A percentile compares a stretch with the other conserved stretches of the same genome.
These are phyloP conservation scores for Pimephales promelas DNA, from an alignment of 2,113 vertebrate species.

Conservation along the genomic window DNA sequence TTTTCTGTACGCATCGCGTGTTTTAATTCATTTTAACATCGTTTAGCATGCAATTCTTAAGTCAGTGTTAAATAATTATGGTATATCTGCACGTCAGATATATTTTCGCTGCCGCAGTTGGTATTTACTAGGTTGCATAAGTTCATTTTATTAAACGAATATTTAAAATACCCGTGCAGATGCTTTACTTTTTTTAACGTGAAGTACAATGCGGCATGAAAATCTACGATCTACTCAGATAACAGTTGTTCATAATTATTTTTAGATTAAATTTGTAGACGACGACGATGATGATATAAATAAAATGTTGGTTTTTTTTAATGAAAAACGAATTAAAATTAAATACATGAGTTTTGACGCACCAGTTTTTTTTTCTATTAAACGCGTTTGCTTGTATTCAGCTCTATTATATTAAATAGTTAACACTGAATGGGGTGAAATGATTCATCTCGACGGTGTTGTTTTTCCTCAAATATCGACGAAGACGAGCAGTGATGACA, in stretches of 20 bases:
- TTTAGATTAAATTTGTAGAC: neutral
- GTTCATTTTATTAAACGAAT: neutral
- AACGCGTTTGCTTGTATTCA: constrained; percentile 22
- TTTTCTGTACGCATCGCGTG: neutral
- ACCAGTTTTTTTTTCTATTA: neutral
- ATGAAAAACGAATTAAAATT: neutral
- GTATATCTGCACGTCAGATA: too few species aligned
- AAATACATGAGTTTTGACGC: neutral
- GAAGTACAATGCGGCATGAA: too few species aligned
- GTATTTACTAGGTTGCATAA: neutral
- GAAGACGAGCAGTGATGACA: constrained; percentile 34
- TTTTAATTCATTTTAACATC: neutral
- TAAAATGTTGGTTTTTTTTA: too few species aligned
- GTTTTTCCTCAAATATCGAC: constrained; percentile 30
- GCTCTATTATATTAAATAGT: constrained; percentile 48
- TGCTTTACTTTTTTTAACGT: neutral
- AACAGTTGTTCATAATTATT: neutral
- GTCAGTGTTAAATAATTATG: neutral
- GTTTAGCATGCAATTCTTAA: neutral
- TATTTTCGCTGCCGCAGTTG: neutral
- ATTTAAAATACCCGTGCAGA: neutral
- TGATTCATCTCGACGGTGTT: constrained; percentile 35
- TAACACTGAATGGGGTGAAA: constrained; percentile 48
- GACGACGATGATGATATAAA: neutral
- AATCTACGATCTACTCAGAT: neutral